Conservation (phyloP, 2,888 invertebrate species). For the Zygogramma bicolorata region DNA sequence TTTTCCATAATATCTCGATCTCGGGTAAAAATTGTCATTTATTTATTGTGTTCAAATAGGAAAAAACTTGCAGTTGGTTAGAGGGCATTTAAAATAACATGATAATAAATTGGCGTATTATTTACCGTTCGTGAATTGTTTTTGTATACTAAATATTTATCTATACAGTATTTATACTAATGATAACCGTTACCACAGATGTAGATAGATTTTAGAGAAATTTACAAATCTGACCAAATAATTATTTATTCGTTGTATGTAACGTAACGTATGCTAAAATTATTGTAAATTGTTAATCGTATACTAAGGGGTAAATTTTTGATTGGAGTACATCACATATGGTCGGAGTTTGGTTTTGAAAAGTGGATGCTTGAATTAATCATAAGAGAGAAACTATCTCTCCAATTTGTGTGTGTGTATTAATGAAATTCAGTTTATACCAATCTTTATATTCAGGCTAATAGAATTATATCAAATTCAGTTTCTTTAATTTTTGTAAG, state of each 20-base stretch:
- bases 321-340: neutral
- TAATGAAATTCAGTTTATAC: neutral
- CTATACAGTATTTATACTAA: conserved; percentile 50
- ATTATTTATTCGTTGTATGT: conserved; percentile 28
- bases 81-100: neutral
- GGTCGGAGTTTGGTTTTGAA: neutral
- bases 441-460: neutral
- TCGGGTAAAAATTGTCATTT: neutral
- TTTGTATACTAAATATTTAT: conserved; percentile 50
- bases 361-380: neutral
- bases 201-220: conserved; percentile 54
- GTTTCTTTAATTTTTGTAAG: neutral
- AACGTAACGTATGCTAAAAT: conserved; percentile 22
- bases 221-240: conserved; percentile 56
- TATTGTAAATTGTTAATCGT: neutral
- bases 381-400: neutral
- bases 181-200: conserved; percentile 50
- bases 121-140: conserved; percentile 25
- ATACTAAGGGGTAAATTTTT: neutral
- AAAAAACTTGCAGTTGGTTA: neutral
- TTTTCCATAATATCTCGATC: too few relatives aligned
- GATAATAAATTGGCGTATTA: neutral
- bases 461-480: neutral
- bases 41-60: too few relatives aligned
- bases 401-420: neutral